Base-by-base conservation (phyloP, 2,888 invertebrate species). In the Ectobius pallidus region DNA sequence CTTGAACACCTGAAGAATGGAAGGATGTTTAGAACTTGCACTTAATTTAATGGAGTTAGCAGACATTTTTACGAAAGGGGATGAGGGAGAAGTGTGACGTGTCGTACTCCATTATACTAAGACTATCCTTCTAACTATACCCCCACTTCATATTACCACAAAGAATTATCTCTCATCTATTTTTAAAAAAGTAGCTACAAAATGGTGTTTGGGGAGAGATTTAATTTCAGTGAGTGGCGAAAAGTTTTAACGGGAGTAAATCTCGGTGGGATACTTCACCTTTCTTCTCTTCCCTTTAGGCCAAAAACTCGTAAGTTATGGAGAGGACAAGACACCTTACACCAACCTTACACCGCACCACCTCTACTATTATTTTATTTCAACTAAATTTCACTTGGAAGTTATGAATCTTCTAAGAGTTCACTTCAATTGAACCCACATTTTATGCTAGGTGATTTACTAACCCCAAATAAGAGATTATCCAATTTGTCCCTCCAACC, bases 211-310 rank as follows among this genome's bases (percentile, higher is more conserved):
- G 55, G 55, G 55, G 55, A 55, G 55, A 55, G 25, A 55, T 55
- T 55, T 55, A 55, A 55, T 55, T 55, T 55, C 55, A 55, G 55
- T 55, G 27, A 55, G 25, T 55, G 55, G 55, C 55, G 55, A 55
- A 55, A 55, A 55, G 55, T 55, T 55, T 55, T 22, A 55, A 55
- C 25, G 55, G 55, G 25, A 25, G 55, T 4, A 25, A 55, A 55
- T 55, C 55, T 20, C 55, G 2, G 55, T 14, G 25, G 55, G 55
- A 55, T 55, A 55, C 25, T 55, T 55, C 55, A 55, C 55, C 25
- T 55, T 55, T 55, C 55, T 25, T 25, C 22, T 11, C 11, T 22
- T 6, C 25, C 11, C 25, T 22, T 55, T 25, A 25, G 25, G 14
- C 16, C 11, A 1, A 22, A 18, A 55, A 55, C 20, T 55, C 25